These are phyloP conservation scores for Oncopeltus fasciatus DNA, from an alignment of 1,140 invertebrate genomes.

Conservation along the genomic window DNA sequence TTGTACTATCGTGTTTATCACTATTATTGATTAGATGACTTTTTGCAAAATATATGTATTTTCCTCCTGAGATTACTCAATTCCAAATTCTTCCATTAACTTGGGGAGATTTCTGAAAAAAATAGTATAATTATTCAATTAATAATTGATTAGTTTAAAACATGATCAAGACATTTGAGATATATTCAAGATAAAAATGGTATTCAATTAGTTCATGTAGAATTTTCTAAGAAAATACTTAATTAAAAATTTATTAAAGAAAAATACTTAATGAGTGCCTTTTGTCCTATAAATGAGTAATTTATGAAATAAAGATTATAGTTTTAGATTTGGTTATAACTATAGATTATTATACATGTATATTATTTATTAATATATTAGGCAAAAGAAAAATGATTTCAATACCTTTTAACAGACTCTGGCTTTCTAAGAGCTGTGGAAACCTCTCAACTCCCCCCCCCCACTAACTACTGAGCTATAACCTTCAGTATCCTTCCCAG, in stretches of 20 bases:
- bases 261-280: neutral
- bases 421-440: too few relatives aligned
- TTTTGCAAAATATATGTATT: neutral
- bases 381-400: too few relatives aligned
- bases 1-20: neutral
- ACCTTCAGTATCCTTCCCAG: too few relatives aligned
- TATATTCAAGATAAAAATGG: neutral
- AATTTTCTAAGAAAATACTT: neutral
- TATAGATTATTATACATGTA: too few relatives aligned
- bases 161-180: neutral
- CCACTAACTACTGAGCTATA: too few relatives aligned
- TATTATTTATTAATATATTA: too few relatives aligned
- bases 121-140: conserved; percentile 12
- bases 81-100: conserved; percentile 45
- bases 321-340: too few relatives aligned
- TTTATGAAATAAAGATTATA: neutral
- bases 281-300: neutral
- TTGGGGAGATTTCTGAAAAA: conserved; percentile 41
- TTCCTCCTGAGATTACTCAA: neutral
- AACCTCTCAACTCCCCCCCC: too few relatives aligned
- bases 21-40: neutral
- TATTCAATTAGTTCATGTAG: neutral
- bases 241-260: neutral
- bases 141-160: neutral
- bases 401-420: too few relatives aligned